These are phyloP conservation scores for Hirtodrosophila confusa DNA, from an alignment of 2,888 invertebrate genomes.

Conservation along the genomic window DNA sequence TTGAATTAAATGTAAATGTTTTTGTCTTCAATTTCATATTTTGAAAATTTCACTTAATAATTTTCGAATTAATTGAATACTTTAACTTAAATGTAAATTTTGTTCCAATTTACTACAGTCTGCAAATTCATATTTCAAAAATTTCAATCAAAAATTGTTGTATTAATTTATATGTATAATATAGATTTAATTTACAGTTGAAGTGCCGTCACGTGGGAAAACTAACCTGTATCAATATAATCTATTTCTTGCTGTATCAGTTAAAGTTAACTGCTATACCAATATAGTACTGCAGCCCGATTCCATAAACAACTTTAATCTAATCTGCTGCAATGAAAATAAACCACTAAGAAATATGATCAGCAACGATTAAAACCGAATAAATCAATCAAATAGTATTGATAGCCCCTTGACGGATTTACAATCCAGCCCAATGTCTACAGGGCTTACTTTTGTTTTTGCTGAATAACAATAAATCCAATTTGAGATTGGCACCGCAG, in stretches of 20 bases:
- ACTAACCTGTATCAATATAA: slow-evolving; percentile 56
- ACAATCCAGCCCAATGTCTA: slow-evolving; percentile 29
- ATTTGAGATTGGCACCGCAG: slow-evolving; percentile 23
- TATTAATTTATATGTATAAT: too few species aligned
- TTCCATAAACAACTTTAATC: slow-evolving; percentile 52
- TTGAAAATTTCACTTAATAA: too few species aligned
- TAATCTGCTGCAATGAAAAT: slow-evolving; percentile 44
- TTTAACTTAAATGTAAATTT: too few species aligned
- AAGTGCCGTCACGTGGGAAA: slow-evolving; percentile 10
- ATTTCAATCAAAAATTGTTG: too few species aligned
- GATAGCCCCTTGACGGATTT: slow-evolving; percentile 71
- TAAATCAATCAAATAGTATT: slow-evolving; percentile 65
- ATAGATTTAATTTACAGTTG: too few species aligned
- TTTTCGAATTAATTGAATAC: too few species aligned
- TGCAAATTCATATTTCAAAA: too few species aligned
- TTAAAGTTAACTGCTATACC: neutral
- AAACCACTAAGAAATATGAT: slow-evolving; percentile 47
- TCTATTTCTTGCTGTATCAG: slow-evolving; percentile 11
- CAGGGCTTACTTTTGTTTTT: slow-evolving; percentile 1
- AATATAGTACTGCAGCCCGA: slow-evolving; percentile 7
- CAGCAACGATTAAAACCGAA: slow-evolving; percentile 59
- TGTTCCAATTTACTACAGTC: too few species aligned
- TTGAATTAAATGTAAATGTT: too few species aligned
- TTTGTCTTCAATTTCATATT: too few species aligned
- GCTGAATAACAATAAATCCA: slow-evolving; percentile 37